Conservation (phyloP, 1,140 invertebrate species). For the Magallana ariakensis region DNA sequence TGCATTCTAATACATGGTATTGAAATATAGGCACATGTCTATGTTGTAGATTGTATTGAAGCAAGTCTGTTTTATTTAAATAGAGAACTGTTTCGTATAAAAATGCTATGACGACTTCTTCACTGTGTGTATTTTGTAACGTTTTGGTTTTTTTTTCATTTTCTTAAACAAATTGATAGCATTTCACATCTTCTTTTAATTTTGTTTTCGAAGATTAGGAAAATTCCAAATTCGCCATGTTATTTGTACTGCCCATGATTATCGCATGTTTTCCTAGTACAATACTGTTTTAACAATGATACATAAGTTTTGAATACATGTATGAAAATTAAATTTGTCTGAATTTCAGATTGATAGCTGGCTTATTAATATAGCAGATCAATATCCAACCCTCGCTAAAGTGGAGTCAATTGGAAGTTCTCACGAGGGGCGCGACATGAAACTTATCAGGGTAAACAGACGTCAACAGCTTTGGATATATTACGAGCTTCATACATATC, state of each 20-base stretch:
- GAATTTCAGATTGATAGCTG: constrained; percentile 29
- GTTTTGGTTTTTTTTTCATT: no score
- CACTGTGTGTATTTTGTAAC: no score
- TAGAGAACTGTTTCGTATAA: no score
- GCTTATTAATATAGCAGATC: background rate
- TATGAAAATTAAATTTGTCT: background rate
- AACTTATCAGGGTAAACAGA: constrained; percentile 32
- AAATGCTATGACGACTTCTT: no score
- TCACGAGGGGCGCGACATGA: constrained; percentile 27
- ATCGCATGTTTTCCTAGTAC: background rate
- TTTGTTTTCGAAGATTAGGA: no score
- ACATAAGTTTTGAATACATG: background rate
- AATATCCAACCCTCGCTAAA: background rate
- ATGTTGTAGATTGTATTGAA: no score
- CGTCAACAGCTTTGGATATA: background rate
- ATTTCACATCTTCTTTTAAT: no score
- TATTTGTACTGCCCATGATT: no score
- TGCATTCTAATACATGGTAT: background rate
- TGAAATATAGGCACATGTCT: background rate
- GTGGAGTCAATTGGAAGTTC: constrained; percentile 33
- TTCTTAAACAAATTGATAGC: no score
- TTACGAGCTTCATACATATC: background rate
- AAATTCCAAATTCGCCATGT: no score
- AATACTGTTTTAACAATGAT: background rate
- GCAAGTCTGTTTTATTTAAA: no score